Base-by-base conservation (phyloP, 2,888 invertebrate genomes). In the Odontothrips loti region DNA sequence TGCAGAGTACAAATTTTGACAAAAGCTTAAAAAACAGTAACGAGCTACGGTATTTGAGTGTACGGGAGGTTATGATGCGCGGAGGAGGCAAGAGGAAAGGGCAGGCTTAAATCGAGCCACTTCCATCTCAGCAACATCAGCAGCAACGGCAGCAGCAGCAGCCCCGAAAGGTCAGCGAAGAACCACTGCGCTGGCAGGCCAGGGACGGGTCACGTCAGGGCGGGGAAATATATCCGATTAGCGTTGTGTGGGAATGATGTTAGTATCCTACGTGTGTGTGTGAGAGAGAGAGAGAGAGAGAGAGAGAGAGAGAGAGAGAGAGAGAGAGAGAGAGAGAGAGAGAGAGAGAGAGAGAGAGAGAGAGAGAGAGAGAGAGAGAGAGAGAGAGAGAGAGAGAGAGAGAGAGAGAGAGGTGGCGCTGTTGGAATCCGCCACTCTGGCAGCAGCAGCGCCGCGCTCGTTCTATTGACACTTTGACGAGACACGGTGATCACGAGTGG, bases 391-490 rank as follows among this genome's bases (percentile, higher is more conserved):
- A 58, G 17, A 6, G 20, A 58, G 58, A 58, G 58, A 17, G n/a
- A 17, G 6, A n/a, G 1, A 17, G 51, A 51, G 51, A n/a, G n/a
- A 15, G n/a, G 58, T 10, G 58, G n/a, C 58, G 15, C 20, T 20
- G 58, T 6, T 43, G 58, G n/a, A 58, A 58, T 20, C 58, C 17
- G 58, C n/a, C 17, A n/a, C 58, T 17, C 58, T 58, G 58, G 58
- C 58, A 75, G 68, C 68, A 20, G 17, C 68, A 27, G 68, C 23
- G 68, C 68, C 15, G 51, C 2, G 51, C 51, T 11, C 51, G 68
- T 1, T 75, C 68, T 75, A 75, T 75, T 75, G 68, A 75, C 68
- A 75, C 68, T 75, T 75, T 75, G 68, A 75, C 68, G 68, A 11
- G 68, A 23, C 68, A 27, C 68, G 68, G 23, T 75, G 23, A 27